phyloP scores from a whole-genome alignment of 1,140 invertebrate genomes.

The Heterodera carotae region DNA sequence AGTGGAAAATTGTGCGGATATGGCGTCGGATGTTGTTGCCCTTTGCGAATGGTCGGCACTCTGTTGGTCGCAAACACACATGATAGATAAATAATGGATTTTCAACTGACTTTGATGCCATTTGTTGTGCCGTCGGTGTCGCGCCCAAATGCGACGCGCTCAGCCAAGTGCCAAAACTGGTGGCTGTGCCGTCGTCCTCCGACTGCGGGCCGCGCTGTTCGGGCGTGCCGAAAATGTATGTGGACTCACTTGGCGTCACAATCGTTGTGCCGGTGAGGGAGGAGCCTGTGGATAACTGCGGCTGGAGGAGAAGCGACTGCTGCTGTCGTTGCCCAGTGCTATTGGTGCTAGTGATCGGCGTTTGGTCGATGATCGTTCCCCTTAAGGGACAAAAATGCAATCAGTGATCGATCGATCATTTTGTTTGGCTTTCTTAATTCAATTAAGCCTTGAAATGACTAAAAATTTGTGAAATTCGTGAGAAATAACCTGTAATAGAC shows the following conservation, averaged over 20 bases:
- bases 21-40: not conserved
- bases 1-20: not conserved
- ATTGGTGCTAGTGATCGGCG: not conserved
- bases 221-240: not conserved
- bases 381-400: not conserved
- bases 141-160: not conserved
- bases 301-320: conserved; percentile 7
- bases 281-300: conserved; percentile 7
- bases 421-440: no score
- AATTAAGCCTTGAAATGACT: no score
- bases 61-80: not conserved
- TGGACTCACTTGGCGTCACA: not conserved
- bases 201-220: conserved; percentile 11
- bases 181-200: not conserved
- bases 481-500: not conserved
- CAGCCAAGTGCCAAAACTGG: not conserved
- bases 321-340: conserved; percentile 16
- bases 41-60: not conserved
- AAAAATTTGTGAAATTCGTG: not conserved
- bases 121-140: not conserved
- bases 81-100: no score
- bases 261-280: conserved; percentile 1
- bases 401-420: no score
- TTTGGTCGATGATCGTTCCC: conserved; percentile 1
- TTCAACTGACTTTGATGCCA: not conserved